A percentile compares a stretch with the other conserved stretches of the same genome.
phyloP scores from a whole-genome alignment of 2,888 invertebrate species.

The Atethmia centrago region DNA sequence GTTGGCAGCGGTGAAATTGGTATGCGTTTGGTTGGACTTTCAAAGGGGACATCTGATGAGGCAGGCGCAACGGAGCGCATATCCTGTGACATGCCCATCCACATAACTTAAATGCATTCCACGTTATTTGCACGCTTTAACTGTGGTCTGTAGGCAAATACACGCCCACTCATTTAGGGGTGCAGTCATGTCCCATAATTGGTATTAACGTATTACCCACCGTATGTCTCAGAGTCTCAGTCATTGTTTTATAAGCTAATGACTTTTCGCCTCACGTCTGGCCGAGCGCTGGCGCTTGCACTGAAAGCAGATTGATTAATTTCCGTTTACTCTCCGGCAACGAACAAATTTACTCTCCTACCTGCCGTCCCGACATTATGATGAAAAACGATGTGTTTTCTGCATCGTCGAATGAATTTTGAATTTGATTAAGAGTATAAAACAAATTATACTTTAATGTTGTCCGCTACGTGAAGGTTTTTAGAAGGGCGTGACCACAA shows the following conservation, averaged over 20 bases:
- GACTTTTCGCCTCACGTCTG: constrained; percentile 62
- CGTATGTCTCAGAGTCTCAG: constrained; percentile 43
- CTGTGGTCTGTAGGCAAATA: constrained; percentile 49
- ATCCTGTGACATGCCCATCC: constrained; percentile 84
- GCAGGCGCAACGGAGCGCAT: constrained; percentile 83
- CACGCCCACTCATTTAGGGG: constrained; percentile 36
- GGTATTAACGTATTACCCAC: constrained; percentile 45
- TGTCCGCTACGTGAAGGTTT: constrained; percentile 60
- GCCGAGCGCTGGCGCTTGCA: constrained; percentile 68
- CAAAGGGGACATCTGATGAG: constrained; percentile 85
- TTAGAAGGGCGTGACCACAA: constrained; percentile 64
- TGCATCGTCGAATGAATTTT: constrained; percentile 50
- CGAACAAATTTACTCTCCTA: constrained; percentile 68
- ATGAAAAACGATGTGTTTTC: constrained; percentile 65
- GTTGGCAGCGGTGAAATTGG: constrained; percentile 85
- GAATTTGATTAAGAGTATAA: constrained; percentile 57
- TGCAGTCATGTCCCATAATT: constrained; percentile 38
- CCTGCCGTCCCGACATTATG: constrained; percentile 59
- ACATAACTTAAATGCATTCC: constrained; percentile 73
- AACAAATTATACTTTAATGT: constrained; percentile 51
- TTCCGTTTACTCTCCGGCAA: constrained; percentile 76
- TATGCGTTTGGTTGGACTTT: constrained; percentile 79
- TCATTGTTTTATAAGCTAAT: constrained; percentile 56
- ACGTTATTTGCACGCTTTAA: constrained; percentile 68
- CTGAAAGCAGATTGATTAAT: constrained; percentile 79